Percentiles rank a stretch among this genome's conserved stretches.
These are phyloP conservation scores for Sebastes variabilis DNA, from an alignment of 2,797 vertebrate species.

Conservation along the genomic window DNA sequence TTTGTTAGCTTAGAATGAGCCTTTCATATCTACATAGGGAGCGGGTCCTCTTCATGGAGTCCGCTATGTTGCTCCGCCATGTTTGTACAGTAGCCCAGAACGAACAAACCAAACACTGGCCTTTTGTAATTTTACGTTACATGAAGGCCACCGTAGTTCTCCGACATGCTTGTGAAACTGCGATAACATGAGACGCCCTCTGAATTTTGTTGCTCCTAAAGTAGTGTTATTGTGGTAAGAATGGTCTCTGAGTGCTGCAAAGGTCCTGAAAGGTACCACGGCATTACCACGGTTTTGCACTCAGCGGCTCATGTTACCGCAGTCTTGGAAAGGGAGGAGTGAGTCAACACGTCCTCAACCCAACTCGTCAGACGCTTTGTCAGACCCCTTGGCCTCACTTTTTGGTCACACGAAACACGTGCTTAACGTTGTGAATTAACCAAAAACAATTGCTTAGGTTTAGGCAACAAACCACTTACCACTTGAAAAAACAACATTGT, in stretches of 20 bases:
- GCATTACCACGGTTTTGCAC: background rate
- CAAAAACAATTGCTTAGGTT: background rate
- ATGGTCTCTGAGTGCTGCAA: background rate
- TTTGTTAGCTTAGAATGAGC: background rate
- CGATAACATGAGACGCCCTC: background rate
- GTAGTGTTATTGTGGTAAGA: background rate
- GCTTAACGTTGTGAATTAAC: background rate
- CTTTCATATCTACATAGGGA: background rate
- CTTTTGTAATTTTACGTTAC: no score
- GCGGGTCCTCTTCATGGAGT: background rate
- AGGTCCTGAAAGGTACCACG: background rate
- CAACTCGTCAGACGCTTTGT: background rate
- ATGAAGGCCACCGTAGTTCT: no score
- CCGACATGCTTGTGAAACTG: background rate
- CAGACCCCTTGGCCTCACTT: background rate
- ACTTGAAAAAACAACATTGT: background rate
- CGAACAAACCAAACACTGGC: no score
- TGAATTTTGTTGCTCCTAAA: background rate
- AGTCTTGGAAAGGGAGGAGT: background rate
- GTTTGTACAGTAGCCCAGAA: background rate
- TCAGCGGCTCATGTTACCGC: background rate
- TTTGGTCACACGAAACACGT: background rate
- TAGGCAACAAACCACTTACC: background rate
- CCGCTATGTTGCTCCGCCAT: background rate
- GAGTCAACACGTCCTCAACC: background rate